A percentile compares a stretch with the other conserved stretches of the same genome.
Conservation (phyloP, 2,797 vertebrate genomes). For the Platyrinchus mystaceus region DNA sequence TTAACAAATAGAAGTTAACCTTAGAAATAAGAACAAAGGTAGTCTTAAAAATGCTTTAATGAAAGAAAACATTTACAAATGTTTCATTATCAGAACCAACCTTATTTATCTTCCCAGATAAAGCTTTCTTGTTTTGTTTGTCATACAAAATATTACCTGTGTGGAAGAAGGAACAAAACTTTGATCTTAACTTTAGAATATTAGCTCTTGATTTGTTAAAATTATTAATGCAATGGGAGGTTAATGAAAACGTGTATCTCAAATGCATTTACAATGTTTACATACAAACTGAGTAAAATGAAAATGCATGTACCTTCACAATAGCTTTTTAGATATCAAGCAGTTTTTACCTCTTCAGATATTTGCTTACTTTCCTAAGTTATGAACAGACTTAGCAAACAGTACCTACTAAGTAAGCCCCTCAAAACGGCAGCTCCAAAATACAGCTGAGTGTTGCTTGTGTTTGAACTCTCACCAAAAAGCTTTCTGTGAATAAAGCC, state of each 20-base stretch:
- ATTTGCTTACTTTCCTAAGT: background rate
- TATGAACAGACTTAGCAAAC: background rate
- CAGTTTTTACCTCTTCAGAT: background rate
- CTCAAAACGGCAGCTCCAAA: background rate
- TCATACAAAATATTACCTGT: conserved; percentile 61
- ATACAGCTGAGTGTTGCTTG: background rate
- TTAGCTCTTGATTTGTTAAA: background rate
- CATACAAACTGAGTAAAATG: background rate
- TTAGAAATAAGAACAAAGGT: background rate
- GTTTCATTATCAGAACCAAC: conserved; percentile 66
- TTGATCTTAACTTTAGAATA: background rate
- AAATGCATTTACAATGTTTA: background rate
- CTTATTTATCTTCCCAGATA: conserved; percentile 67
- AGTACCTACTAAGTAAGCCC: background rate
- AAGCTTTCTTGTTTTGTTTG: conserved; percentile 58
- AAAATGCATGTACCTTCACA: background rate
- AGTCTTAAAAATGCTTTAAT: background rate
- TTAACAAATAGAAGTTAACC: background rate
- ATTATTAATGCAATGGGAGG: background rate
- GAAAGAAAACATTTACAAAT: background rate
- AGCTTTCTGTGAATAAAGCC: background rate
- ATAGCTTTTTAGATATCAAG: background rate
- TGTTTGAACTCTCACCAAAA: background rate
- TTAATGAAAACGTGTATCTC: background rate
- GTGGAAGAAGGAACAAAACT: conserved; percentile 22